Base-by-base conservation (phyloP, 2,888 invertebrate genomes). In the Limnephilus marmoratus region DNA sequence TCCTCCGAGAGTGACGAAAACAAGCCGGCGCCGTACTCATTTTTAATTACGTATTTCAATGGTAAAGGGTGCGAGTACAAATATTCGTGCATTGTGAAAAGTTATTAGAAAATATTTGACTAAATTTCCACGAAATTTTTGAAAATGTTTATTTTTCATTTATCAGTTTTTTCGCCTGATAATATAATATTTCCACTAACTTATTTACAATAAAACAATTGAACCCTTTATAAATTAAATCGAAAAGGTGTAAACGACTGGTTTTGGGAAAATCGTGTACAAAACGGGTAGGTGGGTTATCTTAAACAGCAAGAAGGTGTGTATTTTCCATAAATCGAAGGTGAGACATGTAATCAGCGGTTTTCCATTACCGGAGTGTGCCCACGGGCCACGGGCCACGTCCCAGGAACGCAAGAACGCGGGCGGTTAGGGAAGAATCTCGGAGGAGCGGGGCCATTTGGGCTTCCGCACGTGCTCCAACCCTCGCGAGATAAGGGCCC, bases 391-490 rank as follows among this genome's bases (percentile, higher is more conserved):
- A 68, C 68, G n/a, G 18, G 24, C 68, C 68, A 68, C 53, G 18
- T 18, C 53, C 53, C 18, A 24, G 53, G 7, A 68, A 68, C 53
- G 53, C 4, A 18, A 53, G 18, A 15, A 18, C 18, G 53, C 18
- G 24, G 18, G 53, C 53, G 53, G 53, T 68, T 68, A 68, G 18
- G 24, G 68, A 68, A 68, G 68, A 68, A 24, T 68, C 68, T 18
- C 18, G n/a, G 68, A n/a, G 41, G 49, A 37, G 86, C 37, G 86
- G 45, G n/a, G 49, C 80, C 91, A 91, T 92, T 92, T 92, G 91
- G 81, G 92, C 90, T 90, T 90, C 90, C 90, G 90, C 90, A 90
- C 90, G 90, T 83, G 83, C 90, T 37, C 41, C 81, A 81, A 82
- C 90, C 31, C 45, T 81, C 45, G 45, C 31, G 49, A 53, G 90